phyloP scores from a whole-genome alignment of 2,888 invertebrate genomes.

The Dolichomitus sp. region DNA sequence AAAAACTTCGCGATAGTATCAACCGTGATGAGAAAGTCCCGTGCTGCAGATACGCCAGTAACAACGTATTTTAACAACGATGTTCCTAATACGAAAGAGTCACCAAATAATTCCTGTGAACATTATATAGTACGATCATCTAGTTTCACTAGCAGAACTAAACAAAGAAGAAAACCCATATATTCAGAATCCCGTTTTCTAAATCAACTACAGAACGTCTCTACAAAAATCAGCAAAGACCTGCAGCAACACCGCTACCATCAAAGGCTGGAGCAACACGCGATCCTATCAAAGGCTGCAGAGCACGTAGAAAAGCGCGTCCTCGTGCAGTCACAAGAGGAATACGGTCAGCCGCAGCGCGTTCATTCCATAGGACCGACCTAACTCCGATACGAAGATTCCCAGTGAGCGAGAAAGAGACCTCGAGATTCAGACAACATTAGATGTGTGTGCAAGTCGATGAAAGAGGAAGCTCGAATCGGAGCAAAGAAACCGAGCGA shows the following conservation, averaged over 20 bases:
- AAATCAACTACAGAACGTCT: not conserved
- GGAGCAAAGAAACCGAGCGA: slow-evolving; percentile 37
- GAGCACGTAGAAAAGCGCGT: slow-evolving; percentile 82
- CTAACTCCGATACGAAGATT: slow-evolving; percentile 32
- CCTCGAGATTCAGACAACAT: slow-evolving; percentile 15
- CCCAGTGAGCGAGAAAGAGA: slow-evolving; percentile 21
- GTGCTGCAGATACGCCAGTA: too few relatives aligned
- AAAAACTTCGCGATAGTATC: too few relatives aligned
- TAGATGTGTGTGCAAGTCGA: slow-evolving; percentile 18
- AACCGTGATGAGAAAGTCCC: too few relatives aligned
- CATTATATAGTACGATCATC: not conserved
- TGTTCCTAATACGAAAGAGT: not conserved
- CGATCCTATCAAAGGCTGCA: slow-evolving; percentile 78
- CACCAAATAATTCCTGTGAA: not conserved
- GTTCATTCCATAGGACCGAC: slow-evolving; percentile 41
- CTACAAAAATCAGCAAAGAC: slow-evolving; percentile 10
- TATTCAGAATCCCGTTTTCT: not conserved
- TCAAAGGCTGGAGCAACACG: slow-evolving; percentile 58
- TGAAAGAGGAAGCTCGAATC: slow-evolving; percentile 10
- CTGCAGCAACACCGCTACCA: not conserved
- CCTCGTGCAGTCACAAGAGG: slow-evolving; percentile 64
- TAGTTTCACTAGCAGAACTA: not conserved
- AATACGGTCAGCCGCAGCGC: slow-evolving; percentile 9
- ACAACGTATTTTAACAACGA: too few relatives aligned
- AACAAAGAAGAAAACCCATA: not conserved